Evolutionary conservation across 2,888 invertebrate species (phyloP), one percentile per base, ranked within the genome.

Genomic region (Eurytoma californica): DNA sequence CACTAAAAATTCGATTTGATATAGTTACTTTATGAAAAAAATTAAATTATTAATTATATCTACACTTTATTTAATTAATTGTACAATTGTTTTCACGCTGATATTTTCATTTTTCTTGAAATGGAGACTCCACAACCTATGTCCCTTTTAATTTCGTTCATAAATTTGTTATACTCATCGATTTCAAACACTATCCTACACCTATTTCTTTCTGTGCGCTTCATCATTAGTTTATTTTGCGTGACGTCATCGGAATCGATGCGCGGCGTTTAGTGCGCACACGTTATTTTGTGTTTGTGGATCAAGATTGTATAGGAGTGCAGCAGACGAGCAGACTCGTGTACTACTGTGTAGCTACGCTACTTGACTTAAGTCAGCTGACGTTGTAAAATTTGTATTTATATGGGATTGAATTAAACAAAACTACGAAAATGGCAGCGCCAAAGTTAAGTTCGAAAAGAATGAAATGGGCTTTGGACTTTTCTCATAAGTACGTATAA

Each of bases 401-500:
- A 63, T 51, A 18, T 69, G 73, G 7, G 47, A 57, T 66, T 60
- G 63, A 51, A n/a, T 63, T 30, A 55, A 69, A 58, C 3, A 55
- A 65, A 30, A 55, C 3, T 14, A 14, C 53, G 18, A 65, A 9
- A 51, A 81, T 81, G 81, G 39, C 79, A 63, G 28, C 57, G 7
- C 12, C 73, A 61, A 81, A 81, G 24, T 74, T 20, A 39, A 74
- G 28, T 77, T 74, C 83, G 3, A 89, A 87, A 83, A 87, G 86
- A 68, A 83, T 85, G 5, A 89, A 89, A 70, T 89, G 89, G 89
- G 84, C 88, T 16, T 78, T 89, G 60, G 89, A 89, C 77, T 88
- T 89, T 74, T 83, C 88, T 7, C 88, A 89, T 84, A 89, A 86
- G 89, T 89, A 78, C n/a, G 87, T 87, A 82, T 67, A 60, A 18